These are phyloP conservation scores for Mesocricetus auratus DNA, from an alignment of 2,113 vertebrate species.

Conservation along the genomic window DNA sequence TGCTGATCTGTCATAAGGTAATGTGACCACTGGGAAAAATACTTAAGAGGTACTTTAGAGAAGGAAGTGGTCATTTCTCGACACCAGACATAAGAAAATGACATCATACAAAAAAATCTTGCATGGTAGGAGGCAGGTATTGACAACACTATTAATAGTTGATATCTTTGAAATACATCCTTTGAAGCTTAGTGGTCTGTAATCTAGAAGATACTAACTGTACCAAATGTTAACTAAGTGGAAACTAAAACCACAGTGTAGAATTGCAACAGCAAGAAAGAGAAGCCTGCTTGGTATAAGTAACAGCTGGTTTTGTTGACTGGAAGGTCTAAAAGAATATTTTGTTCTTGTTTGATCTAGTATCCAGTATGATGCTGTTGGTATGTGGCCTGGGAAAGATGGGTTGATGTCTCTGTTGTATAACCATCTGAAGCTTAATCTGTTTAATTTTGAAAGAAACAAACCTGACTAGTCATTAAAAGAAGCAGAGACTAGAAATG, in stretches of 20 bases:
- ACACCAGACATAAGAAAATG: too few relatives aligned
- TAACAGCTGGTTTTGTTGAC: conserved; percentile 13
- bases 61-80: neutral
- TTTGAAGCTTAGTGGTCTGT: neutral
- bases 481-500: neutral
- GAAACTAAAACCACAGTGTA: neutral
- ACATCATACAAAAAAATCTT: neutral
- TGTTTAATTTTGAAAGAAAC: conserved; percentile 17
- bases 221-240: neutral
- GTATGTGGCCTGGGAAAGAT: neutral
- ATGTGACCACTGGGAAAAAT: neutral
- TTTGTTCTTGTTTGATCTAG: neutral
- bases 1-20: neutral
- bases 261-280: neutral
- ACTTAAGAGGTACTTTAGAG: neutral
- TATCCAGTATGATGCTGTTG: neutral
- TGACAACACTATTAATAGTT: neutral
- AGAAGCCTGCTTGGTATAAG: neutral
- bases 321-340: neutral
- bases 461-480: neutral
- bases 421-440: neutral
- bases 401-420: neutral
- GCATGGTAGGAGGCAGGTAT: neutral
- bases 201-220: neutral
- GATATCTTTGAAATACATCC: neutral